Evolutionary conservation across 2,888 invertebrate species (phyloP), one percentile per base, ranked within the genome.

Genomic region (Scaptomyza polygonia): DNA sequence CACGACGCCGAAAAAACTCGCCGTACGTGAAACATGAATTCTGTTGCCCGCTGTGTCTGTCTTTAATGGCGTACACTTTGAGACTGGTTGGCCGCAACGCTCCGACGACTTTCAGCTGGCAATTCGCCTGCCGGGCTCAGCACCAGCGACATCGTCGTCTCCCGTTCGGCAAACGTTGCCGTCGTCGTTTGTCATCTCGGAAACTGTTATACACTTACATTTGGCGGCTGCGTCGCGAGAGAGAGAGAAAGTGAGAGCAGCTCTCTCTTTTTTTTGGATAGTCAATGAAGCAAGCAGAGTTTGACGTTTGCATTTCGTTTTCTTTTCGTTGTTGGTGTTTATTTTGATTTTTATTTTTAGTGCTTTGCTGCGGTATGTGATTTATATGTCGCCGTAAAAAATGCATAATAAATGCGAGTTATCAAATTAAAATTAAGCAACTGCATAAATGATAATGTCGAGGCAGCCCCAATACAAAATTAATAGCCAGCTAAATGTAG

Each of bases 31-130:
- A 39, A 52, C 71, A 65, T 59, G 42, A 40, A 55, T 59, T 54
- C 36, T 54, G 29, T 29, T 32, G 25, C 76, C 69, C 75, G 81
- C 63, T 74, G 65, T 84, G 83, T 84, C 86, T 87, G 73, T 81
- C 87, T 73, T 69, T 71, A 66, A 84, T 86, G 86, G 84, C 77
- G 79, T 75, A 77, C 86, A 80, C 77, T 87, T 57, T 85, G 70
- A 79, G 86, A 88, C 87, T 88, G 88, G 72, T 84, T 82, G 82
- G 78, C 72, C 80, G 83, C 84, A 83, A 83, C 77, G 74, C 79
- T 77, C 72, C 69, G 79, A 63, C 77, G 74, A 65, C 40, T 81
- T 81, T 77, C 79, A 79, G 79, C 67, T 67, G 70, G 61, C 77
- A 53, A 16, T 78, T 39, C 63, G 79, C 51, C 68, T 57, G 59